Conservation (phyloP, 2,797 vertebrate genomes). For the Spinibarbus caldwelli region DNA sequence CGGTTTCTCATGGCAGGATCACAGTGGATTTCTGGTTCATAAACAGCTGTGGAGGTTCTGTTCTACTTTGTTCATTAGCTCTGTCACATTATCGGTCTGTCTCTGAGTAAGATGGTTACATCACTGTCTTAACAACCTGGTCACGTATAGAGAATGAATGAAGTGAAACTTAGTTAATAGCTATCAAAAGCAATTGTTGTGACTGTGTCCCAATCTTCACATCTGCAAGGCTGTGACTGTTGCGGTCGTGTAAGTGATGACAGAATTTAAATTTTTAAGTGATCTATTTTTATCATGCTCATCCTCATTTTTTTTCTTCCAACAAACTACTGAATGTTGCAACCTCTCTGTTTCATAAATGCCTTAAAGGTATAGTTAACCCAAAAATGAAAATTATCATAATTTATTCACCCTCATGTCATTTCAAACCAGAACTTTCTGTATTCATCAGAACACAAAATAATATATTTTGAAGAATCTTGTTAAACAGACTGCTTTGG, state of each 20-base stretch:
- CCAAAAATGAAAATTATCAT: neutral
- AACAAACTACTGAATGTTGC: neutral
- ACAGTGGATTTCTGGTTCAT: neutral
- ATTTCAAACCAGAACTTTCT: neutral
- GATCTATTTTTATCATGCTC: neutral
- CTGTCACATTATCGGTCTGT: neutral
- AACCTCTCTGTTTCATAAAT: neutral
- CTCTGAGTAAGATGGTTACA: neutral
- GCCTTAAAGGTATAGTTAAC: neutral
- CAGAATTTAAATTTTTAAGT: neutral
- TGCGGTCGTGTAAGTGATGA: neutral
- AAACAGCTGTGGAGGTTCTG: neutral
- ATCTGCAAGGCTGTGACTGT: neutral
- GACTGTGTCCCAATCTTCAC: neutral
- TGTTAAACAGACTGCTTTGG: neutral
- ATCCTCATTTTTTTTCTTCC: neutral
- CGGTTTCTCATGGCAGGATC: conserved; percentile 10
- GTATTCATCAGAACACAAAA: neutral
- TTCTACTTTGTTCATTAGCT: neutral
- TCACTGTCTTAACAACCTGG: neutral
- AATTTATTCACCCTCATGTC: too few species aligned
- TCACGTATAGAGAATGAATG: neutral
- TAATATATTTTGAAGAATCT: neutral
- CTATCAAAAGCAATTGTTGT: neutral
- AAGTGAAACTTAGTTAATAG: too few species aligned